Base-by-base conservation (phyloP, 2,113 vertebrate genomes). In the Melanostigma gelatinosum region DNA sequence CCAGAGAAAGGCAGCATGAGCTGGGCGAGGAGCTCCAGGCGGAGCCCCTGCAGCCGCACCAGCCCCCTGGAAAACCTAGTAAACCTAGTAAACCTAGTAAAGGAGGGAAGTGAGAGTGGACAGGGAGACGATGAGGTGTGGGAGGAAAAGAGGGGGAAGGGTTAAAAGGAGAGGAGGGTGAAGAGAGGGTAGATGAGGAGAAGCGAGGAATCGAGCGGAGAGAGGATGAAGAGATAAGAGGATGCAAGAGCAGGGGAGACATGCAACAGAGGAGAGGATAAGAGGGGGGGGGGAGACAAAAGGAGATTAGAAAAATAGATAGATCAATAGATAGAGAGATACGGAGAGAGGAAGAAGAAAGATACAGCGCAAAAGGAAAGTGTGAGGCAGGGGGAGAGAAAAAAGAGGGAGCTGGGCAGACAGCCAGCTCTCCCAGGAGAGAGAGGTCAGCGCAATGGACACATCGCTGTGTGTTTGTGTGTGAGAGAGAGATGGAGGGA, bases 381-480 rank as follows among this genome's bases (percentile, higher is more conserved):
- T 88, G 85, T 84, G 90, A 88, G 77, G 80, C 73, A 84, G 72
- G 70, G 72, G 70, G 74, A 58, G 82, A 70, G 79, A 63, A 75
- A 84, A 54, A 60, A 60, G 20, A 75, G 72, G 85, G 81, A 85
- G 72, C 69, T 32, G 85, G 90, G 90, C 90, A 88, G 84, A 88
- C 86, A 84, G 90, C 90, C 92, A 91, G 85, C 69, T 67, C 85
- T 90, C 90, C 89, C 85, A 84, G 50, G 86, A 89, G 91, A 87
- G 92, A 87, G 87, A 93, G 92, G 92, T 93, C 92, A 93, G 89
- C 91, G 81, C 89, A 90, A 86, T 70, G 91, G 91, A 89, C 93
- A 90, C 68, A 76, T 93, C 91, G 92, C 90, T 72, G 74, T 34
- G 75, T 62, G 62, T 71, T 67, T 65, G 66, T 81, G 68, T 63